Conservation (phyloP, 2,797 vertebrate species). For the Falco biarmicus region DNA sequence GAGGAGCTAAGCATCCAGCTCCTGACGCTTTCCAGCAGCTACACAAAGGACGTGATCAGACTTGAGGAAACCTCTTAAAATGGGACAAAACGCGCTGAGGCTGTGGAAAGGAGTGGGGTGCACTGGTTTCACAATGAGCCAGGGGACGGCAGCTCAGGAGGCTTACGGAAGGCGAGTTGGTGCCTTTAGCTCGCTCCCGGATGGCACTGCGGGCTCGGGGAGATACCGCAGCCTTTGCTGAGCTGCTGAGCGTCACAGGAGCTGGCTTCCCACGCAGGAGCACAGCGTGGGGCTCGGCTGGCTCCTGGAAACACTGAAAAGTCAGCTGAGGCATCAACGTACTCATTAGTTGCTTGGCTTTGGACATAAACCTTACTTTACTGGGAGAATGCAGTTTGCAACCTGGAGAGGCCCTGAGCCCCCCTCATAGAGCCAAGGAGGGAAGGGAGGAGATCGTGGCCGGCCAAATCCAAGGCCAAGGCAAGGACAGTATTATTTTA, state of each 20-base stretch:
- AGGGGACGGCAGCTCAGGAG: neutral
- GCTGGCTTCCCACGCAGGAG: neutral
- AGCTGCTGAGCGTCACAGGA: neutral
- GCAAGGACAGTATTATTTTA: neutral
- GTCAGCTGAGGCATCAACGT: neutral
- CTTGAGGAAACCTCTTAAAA: neutral
- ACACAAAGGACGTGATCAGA: neutral
- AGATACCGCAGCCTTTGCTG: neutral
- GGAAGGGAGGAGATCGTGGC: neutral
- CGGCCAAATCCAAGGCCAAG: neutral
- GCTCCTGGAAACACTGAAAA: neutral
- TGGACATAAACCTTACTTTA: neutral
- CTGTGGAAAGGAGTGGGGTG: neutral
- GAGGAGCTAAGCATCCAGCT: neutral
- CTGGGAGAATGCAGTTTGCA: neutral
- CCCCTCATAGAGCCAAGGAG: neutral
- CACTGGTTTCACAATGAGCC: neutral
- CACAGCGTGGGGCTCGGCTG: neutral
- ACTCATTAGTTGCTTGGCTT: neutral
- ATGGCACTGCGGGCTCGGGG: neutral
- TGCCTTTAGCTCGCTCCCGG: neutral
- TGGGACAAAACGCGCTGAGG: neutral
- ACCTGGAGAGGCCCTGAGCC: neutral
- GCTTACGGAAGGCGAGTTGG: neutral
- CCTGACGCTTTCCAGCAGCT: neutral